Evolutionary conservation across 2,888 invertebrate genomes (phyloP), one percentile per base, ranked within the genome.

Genomic region (Diogma glabrata): DNA sequence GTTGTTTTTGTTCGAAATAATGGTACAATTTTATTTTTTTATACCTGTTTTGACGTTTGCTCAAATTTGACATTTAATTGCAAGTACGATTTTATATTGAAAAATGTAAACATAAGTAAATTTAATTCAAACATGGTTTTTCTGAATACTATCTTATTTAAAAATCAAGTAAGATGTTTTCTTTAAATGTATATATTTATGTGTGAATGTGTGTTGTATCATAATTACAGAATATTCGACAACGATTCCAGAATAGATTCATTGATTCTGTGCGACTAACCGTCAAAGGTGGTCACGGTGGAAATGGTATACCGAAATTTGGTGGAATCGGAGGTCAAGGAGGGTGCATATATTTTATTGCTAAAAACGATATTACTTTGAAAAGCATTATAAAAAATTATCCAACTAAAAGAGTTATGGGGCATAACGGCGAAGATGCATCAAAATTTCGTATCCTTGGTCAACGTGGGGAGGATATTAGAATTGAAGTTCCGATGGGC

Each of bases 301-400:
- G 79, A 1, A 75, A 77, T 54, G 79, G 79, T 1, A 70, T 82
- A 17, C 84, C 84, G 3, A 84, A 84, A 62, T 90, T 80, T 67
- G 94, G 94, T 3, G 96, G 90, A 0, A 69, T 87, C 10, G 96
- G 96, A 9, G 96, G 96, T 0, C 81, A 84, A 66, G 96, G 96
- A 36, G 96, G 96, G 3, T 80, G 86, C 67, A 82, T 97, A 3
- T 79, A 80, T 60, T 75, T 88, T 14, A 68, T 78, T 26, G 83
- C 83, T 0, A 79, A 77, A 59, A 81, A 85, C 61, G 72, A 72
- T 19, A 60, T 78, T 0, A 75, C 75, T 38, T 67, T 87, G 2
- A 72, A 72, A 26, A 71, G 66, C 46, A 72, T 85, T 6, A 67
- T 71, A 0, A 66, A 64, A 6, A 70, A 68, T 52, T 72, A 75